Percentiles rank a stretch among this genome's conserved stretches.
Evolutionary conservation across 2,797 vertebrate genomes (phyloP).

Genomic region (Anableps anableps): DNA sequence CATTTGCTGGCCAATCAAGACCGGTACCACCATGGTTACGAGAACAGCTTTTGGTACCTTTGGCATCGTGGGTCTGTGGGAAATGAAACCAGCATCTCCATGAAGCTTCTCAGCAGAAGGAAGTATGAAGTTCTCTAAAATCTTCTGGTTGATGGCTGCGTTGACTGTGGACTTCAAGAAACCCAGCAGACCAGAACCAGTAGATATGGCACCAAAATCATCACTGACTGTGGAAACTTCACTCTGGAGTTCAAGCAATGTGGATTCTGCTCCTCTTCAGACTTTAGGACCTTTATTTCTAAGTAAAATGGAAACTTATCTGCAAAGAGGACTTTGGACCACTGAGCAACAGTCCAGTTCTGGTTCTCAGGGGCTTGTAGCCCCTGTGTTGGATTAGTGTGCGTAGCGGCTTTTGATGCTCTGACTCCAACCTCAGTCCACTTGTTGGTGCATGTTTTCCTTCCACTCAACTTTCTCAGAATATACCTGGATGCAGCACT

Average conservation of each 20-base stretch:
- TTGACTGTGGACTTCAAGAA: not conserved
- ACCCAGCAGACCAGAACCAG: not conserved
- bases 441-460: not conserved
- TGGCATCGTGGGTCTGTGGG: not conserved
- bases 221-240: not conserved
- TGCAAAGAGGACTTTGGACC: not conserved
- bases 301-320: not conserved
- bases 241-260: not conserved
- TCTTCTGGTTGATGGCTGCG: not conserved
- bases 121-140: not conserved
- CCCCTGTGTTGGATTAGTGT: too few relatives aligned
- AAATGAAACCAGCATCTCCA: not conserved
- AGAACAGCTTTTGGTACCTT: not conserved
- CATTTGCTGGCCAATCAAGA: not conserved
- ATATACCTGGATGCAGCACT: too few relatives aligned
- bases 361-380: not conserved
- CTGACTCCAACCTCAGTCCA: not conserved
- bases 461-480: not conserved
- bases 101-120: not conserved
- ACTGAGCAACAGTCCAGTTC: not conserved
- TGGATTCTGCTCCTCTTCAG: not conserved
- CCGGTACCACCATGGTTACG: not conserved
- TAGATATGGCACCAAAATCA: not conserved
- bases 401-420: accelerated
- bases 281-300: not conserved